Evolutionary conservation across 1,140 invertebrate genomes (phyloP), one percentile per base, ranked within the genome.

Genomic region (Drosophila burlai): DNA sequence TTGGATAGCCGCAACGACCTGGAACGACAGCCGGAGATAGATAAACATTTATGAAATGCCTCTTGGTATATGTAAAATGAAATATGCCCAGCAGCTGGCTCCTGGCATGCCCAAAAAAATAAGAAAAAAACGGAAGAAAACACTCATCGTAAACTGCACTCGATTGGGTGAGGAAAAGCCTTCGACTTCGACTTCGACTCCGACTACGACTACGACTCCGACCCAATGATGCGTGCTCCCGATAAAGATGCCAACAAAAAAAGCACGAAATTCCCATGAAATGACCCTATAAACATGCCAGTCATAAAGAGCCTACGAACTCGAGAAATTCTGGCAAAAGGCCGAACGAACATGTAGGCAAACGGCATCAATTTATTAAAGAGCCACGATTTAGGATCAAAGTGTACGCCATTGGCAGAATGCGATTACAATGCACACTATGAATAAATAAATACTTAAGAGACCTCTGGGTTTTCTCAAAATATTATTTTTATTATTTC

Each of bases 181-280:
- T 50, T 29, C 26, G 63, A n/a, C 16, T 52, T 52, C 60, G 54
- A 72, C 49, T 50, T 29, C 26, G 63, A n/a, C 16, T 52, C 49
- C 60, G 54, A 72, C 49, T 50, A 36, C 60, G 49, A 72, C 57
- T 18, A 2, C 42, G 2, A 18, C 43, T 45, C 49, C 63, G 59
- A 73, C 52, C 68, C 82, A 85, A 81, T 82, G 82, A 80, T 85
- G 82, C 78, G 82, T 85, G 78, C 42, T 50, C 62, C 73, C 68
- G 82, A 86, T 86, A 85, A 85, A 71, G 58, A 71, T 45, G 62
- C 64, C 71, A 31, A 72, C 24, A 65, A 46, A 47, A 58, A 24
- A 46, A 47, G 26, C n/a, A 29, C 29, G 49, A 71, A 68, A 69
- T 46, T 26, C 24, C 42, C 38, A 40, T 47, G 40, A 40, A 80